Base-by-base conservation (phyloP, 1,140 invertebrate species). In the Penaeus chinensis region DNA sequence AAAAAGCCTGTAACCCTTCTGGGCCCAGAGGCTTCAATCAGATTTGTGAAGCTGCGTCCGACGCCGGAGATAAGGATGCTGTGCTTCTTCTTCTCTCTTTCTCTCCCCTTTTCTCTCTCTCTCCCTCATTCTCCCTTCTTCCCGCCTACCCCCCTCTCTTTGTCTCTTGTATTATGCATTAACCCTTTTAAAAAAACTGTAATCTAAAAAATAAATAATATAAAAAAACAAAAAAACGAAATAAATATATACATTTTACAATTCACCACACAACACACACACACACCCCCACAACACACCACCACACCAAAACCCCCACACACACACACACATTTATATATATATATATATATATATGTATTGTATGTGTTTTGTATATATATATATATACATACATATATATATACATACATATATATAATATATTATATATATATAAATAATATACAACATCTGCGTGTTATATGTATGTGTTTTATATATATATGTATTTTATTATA, bases 331-430 rank as follows among this genome's bases (percentile, higher is more conserved):
- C 24, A 27, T 71, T 19, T 71, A 71, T 71, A 71, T 71, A 71
- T 71, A 71, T 71, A 71, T 71, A 71, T 71, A 71, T 71, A 71
- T 71, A 71, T 71, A 71, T 71, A 71, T 71, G n/a, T 27, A 32
- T 74, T 74, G 24, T 74, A 32, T 74, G 24, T 74, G 37, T 74
- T 74, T 19, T 74, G 24, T 27, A 74, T 27, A 74, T 74, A 74
- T 74, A 74, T 74, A 74, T 74, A 74, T 27, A 74, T 74, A 74
- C 27, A 74, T 74, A 74, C 27, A 27, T 74, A 74, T 74, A 74
- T 27, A 27, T 74, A 74, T 74, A 74, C 2, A 74, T 74, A 27
- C 1, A 74, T 27, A 74, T 71, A 71, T 71, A 71, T 71, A 71
- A 74, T 74, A 27, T 74, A 74, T 11, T 74, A 27, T 74, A 74